Evolutionary conservation across 1,140 invertebrate genomes (phyloP), one percentile per base, ranked within the genome.

Genomic region (Macrostomum lignano): DNA sequence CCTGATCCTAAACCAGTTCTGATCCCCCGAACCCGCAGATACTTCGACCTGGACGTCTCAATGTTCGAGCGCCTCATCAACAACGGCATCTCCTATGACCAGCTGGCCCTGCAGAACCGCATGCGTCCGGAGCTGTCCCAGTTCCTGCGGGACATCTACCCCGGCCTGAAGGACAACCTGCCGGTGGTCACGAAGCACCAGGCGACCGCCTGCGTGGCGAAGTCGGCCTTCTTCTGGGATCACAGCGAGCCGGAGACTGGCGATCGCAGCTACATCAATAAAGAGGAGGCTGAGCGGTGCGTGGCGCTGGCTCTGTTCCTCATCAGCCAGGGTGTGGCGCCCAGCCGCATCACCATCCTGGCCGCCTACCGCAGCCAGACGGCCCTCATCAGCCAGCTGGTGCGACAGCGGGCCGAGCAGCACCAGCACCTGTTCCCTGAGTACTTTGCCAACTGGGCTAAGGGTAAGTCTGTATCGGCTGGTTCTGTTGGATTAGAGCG

Each of bases 121-220:
- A 36, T 36, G 35, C 35, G 29, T 7, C 30, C 29, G n/a, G 35
- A 36, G 13, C 14, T 36, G 31, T 17, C 35, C 13, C 14, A 32
- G 5, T 6, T 36, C 6, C 37, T 41, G 15, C 46, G 46, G 17
- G 36, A 42, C 29, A 52, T 54, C 31, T 54, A 54, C 31, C 17
- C 25, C 6, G 24, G 38, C 11, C 21, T 39, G 33, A 22, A 42
- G 7, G 11, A 39, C n/a, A 41, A 50, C 25, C 29, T 39, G 13
- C 23, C 31, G 3, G 38, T 38, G 11, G 39, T 43, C 3, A n/a
- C 9, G 2, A 21, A 5, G 14, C 9, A 37, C 3, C 42, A 37
- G n/a, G 36, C 40, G 21, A 33, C 36, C 2, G 4, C 9, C 10
- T 31, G 36, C 5, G 33, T 37, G 15, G 11, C n/a, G 17, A 21